A percentile compares a stretch with the other conserved stretches of the same genome.
Conservation (phyloP, 2,888 invertebrate genomes). For the Synanthedon tipuliformis region DNA sequence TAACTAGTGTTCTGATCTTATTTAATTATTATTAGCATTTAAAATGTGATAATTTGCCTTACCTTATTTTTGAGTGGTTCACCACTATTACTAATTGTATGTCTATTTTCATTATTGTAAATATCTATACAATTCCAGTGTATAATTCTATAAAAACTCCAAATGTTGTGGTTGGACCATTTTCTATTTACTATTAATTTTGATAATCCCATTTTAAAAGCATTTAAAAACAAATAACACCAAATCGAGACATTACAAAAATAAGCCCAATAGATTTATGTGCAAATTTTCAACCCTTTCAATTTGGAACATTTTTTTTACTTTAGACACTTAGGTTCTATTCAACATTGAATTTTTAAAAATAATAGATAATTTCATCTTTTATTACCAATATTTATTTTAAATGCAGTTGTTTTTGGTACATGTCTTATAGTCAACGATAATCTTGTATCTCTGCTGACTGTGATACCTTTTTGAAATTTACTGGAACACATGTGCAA, state of each 20-base stretch:
- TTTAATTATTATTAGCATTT: too few relatives aligned
- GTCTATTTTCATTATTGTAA: too few relatives aligned
- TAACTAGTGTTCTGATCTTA: too few relatives aligned
- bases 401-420: constrained; percentile 85
- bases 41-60: too few relatives aligned
- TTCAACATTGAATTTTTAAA: background rate
- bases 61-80: too few relatives aligned
- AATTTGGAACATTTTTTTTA: background rate
- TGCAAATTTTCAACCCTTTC: background rate
- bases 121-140: too few relatives aligned
- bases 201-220: constrained; percentile 32
- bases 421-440: constrained; percentile 95
- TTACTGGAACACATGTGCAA: constrained; percentile 71
- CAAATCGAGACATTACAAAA: constrained; percentile 6
- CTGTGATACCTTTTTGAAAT: constrained; percentile 64
- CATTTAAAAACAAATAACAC: too few relatives aligned
- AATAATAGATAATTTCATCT: constrained; percentile 18
- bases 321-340: too few relatives aligned
- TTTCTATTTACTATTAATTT: constrained; percentile 39
- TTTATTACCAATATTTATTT: constrained; percentile 72
- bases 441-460: constrained; percentile 78
- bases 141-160: too few relatives aligned
- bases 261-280: constrained; percentile 35
- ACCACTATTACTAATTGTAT: too few relatives aligned
- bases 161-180: background rate